Conservation (phyloP, 2,113 vertebrate species). For the Bubo bubo region DNA sequence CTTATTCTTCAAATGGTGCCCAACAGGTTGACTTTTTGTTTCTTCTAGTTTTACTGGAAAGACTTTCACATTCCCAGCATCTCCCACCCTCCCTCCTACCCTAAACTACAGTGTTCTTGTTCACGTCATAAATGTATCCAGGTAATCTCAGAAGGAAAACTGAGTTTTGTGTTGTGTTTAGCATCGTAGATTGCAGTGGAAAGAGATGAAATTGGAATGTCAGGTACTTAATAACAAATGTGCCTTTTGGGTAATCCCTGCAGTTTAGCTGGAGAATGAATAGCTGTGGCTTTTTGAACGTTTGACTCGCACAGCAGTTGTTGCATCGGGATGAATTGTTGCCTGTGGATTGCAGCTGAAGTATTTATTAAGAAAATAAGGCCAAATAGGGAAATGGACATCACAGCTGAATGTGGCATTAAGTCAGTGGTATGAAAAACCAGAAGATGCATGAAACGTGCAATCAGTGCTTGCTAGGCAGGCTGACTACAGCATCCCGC, state of each 20-base stretch:
- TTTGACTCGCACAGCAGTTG: not conserved
- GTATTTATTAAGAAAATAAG: not conserved
- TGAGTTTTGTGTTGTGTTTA: not conserved
- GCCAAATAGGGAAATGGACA: not conserved
- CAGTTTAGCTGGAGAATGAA: not conserved
- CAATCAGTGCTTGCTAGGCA: not conserved
- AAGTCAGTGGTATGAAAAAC: not conserved
- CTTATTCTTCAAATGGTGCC: not conserved
- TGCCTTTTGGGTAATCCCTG: not conserved
- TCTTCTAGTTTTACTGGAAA: not conserved
- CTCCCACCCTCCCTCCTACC: not conserved
- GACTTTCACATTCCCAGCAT: not conserved
- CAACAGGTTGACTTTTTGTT: not conserved
- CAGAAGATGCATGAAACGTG: no score
- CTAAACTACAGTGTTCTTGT: not conserved
- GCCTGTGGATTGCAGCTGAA: not conserved
- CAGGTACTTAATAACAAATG: not conserved
- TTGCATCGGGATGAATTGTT: not conserved
- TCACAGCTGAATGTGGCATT: not conserved
- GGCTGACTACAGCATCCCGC: not conserved
- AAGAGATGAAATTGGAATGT: not conserved
- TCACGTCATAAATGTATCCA: not conserved
- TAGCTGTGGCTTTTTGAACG: not conserved
- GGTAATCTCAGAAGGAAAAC: not conserved
- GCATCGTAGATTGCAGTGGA: not conserved